Evolutionary conservation across 37 sponge, comb jelly and placozoan species (phyloP).

Genomic region (Halisarca cf. caerulea): DNA sequence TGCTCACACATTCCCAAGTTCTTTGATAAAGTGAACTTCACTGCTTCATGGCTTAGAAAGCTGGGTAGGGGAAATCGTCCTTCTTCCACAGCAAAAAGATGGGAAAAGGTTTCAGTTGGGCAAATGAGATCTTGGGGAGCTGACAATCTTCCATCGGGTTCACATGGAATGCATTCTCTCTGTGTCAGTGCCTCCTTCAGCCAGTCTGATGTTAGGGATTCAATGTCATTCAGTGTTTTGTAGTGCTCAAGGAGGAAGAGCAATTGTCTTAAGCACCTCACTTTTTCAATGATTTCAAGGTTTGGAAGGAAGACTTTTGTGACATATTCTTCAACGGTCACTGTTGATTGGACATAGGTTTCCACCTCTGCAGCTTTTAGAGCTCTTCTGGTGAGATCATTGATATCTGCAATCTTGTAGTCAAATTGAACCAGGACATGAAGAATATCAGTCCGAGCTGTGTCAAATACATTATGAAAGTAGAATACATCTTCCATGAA

Average conservation of each 20-base stretch:
- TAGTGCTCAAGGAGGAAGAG: slow-evolving; percentile 32
- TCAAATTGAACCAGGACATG: slow-evolving; percentile 14
- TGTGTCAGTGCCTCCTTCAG: slow-evolving; percentile 8
- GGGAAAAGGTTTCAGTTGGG: not conserved
- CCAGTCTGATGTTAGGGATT: slow-evolving; percentile 6
- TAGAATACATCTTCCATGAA: slow-evolving; percentile 1
- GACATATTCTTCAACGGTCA: slow-evolving; percentile 20
- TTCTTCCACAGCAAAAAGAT: slow-evolving; percentile 34
- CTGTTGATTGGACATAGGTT: not conserved
- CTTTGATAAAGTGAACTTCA: not conserved
- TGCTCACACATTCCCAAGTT: slow-evolving; percentile 49
- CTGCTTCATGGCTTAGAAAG: not conserved
- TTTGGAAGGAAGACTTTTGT: slow-evolving; percentile 47
- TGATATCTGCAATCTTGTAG: slow-evolving; percentile 35
- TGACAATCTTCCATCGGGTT: not conserved
- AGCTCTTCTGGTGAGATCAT: not conserved
- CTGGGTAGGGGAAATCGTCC: slow-evolving; percentile 49
- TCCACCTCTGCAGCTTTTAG: slow-evolving; percentile 14
- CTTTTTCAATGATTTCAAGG: not conserved
- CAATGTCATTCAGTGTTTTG: not conserved
- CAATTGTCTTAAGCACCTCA: slow-evolving; percentile 28
- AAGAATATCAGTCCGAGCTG: slow-evolving; percentile 9
- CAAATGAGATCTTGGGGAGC: slow-evolving; percentile 27
- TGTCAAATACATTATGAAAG: slow-evolving; percentile 6
- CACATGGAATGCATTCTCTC: slow-evolving; percentile 36